These are phyloP conservation scores for Lamellibrachia columna DNA, from an alignment of 2,888 invertebrate species.

Conservation along the genomic window DNA sequence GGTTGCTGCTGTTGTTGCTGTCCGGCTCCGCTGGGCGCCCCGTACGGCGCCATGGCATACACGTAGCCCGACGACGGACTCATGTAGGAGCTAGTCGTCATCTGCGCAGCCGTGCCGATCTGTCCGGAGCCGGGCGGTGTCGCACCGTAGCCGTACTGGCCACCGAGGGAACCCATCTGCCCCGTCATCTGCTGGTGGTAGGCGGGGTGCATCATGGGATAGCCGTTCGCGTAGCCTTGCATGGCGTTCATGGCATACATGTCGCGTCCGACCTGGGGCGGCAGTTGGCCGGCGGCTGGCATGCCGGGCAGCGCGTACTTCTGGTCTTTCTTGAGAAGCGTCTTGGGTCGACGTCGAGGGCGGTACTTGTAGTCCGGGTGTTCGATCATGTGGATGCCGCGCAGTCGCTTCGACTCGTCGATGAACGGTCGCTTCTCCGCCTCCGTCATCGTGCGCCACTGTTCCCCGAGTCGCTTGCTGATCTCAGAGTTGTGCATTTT, in stretches of 20 bases:
- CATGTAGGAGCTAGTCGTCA: background rate
- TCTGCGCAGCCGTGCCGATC: background rate
- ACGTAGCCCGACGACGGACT: background rate
- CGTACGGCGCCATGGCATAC: constrained; percentile 16
- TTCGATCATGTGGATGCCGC: constrained; percentile 29
- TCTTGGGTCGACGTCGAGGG: constrained; percentile 23
- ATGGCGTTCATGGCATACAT: background rate
- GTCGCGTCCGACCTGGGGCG: background rate
- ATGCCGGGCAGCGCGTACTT: constrained; percentile 22
- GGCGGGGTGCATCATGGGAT: background rate
- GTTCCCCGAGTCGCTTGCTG: constrained; percentile 26
- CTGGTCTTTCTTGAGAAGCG: constrained; percentile 22
- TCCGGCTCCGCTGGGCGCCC: background rate
- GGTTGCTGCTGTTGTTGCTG: background rate
- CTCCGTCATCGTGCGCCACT: constrained; percentile 30
- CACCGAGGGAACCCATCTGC: background rate
- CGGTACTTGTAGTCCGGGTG: constrained; percentile 32
- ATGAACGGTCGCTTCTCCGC: constrained; percentile 26
- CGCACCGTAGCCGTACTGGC: background rate
- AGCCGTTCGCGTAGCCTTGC: background rate
- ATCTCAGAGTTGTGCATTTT: constrained; percentile 31
- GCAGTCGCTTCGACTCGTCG: constrained; percentile 28
- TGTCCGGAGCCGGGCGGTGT: background rate
- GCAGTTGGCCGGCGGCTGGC: background rate
- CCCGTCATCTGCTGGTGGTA: constrained; percentile 16